Evolutionary conservation across 1,140 invertebrate genomes (phyloP).

Genomic region (Papilio machaon): DNA sequence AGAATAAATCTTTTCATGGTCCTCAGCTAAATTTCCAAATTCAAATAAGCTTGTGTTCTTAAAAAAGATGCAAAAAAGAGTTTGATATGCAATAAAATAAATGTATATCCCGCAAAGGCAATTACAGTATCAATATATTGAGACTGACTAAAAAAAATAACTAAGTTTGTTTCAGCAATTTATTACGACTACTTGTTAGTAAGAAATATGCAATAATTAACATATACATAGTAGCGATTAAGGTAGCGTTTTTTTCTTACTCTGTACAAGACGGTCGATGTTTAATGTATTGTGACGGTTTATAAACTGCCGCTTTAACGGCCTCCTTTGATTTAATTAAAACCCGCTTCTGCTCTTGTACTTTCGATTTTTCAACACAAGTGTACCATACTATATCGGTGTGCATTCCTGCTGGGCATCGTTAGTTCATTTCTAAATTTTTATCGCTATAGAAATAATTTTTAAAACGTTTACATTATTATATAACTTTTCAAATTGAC

Average conservation of each 20-base stretch:
- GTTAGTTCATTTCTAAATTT: background rate
- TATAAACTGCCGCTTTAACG: slow-evolving; percentile 70
- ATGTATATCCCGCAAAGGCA: background rate
- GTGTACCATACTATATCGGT: background rate
- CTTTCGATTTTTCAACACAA: slow-evolving; percentile 53
- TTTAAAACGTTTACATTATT: too few relatives aligned
- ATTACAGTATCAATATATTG: slow-evolving; percentile 14
- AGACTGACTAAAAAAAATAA: background rate
- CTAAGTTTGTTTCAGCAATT: slow-evolving; percentile 1
- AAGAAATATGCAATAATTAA: slow-evolving; percentile 29
- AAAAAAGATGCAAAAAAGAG: background rate
- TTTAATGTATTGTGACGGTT: slow-evolving; percentile 77
- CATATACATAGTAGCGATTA: slow-evolving; percentile 34
- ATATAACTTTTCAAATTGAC: too few relatives aligned
- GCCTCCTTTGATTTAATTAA: slow-evolving; percentile 70
- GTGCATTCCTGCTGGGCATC: background rate
- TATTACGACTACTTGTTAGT: slow-evolving; percentile 4
- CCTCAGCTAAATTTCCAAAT: background rate
- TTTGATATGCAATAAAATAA: background rate
- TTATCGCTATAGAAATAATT: too few relatives aligned
- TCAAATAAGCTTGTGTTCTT: too few relatives aligned
- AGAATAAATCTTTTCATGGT: background rate
- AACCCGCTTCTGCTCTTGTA: slow-evolving; percentile 54
- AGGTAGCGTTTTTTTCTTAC: slow-evolving; percentile 44
- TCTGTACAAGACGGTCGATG: slow-evolving; percentile 56